Evolutionary conservation across 2,113 vertebrate genomes (phyloP), one percentile per base, ranked within the genome.

Genomic region (Crotalus horridus): DNA sequence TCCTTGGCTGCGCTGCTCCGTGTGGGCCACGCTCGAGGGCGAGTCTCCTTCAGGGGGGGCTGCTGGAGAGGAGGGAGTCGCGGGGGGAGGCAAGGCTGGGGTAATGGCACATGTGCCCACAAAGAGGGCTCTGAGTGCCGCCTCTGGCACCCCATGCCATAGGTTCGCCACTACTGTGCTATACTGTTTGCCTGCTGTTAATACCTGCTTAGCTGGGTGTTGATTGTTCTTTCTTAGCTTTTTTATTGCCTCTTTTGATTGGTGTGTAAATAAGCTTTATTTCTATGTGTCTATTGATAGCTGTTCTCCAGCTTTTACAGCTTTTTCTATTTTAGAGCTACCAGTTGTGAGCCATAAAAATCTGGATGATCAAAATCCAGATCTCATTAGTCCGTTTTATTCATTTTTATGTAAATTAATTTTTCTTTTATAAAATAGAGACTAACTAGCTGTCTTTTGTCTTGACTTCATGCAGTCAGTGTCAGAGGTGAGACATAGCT

Each of bases 401-500:
- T 81, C 69, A 39, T 81, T 15, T 81, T 81, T 81, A 17, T 81
- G 69, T 33, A 81, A 95, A 96, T 96, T 96, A 95, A 90, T 96
- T 96, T 95, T 96, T 85, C 58, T 91, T 97, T 95, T 92, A 88
- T 39, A 51, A 95, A 96, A 95, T 94, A 94, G 93, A 92, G 95
- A 92, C 91, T 96, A 96, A 96, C n/a, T 92, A 95, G 93, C 93
- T 90, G 91, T 88, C 95, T 96, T 89, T 97, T 97, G 94, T 96
- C 85, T 90, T 94, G 59, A 88, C 89, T 96, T 69, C 93, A 87
- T 91, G 95, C 96, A 94, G 87, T 91, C 94, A 95, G 96, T 93
- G 94, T 87, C 89, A 93, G 87, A 95, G 93, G 90, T 64, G 51
- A 91, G 94, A 94, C 91, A 90, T 94, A 96, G 95, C 96, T 96